Base-by-base conservation (phyloP, 2,797 vertebrate genomes). In the Acipenser oxyrinchus region DNA sequence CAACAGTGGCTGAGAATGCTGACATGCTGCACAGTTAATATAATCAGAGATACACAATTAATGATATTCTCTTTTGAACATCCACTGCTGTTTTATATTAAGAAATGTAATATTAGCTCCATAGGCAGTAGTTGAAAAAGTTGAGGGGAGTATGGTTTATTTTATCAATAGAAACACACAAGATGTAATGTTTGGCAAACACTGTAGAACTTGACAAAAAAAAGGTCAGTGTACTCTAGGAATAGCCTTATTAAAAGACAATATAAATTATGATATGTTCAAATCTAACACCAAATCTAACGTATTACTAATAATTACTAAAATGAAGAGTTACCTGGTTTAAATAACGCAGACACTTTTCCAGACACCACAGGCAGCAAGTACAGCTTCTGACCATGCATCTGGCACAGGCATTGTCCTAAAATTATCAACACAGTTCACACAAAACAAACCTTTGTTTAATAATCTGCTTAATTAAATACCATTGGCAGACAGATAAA, bases 311-410 rank as follows among this genome's bases (percentile, higher is more conserved):
- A 37, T 37, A 37, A 37, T 37, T 37, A 37, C 4, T 37, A 37
- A 37, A 37, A 37, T 37, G 37, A 37, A 37, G 37, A 37, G 4
- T 68, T 66, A 70, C 90, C 88, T 90, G 87, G 73, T 82, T 81
- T 68, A 88, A 77, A 60, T 15, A 78, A 59, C 11, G 62, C 63
- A 88, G 75, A 69, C 72, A 75, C 62, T 70, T 78, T 74, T 76
- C 74, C n/a, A 84, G 78, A 74, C 81, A 78, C 71, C 77, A 77
- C 70, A 80, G 69, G 49, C 79, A 83, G 77, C 78, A 75, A 74
- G 59, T 77, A 72, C 84, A 86, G 78, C 80, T 77, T n/a, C 67
- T 79, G 68, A 73, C 72, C 6, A 67, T 37, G 51, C 18, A 75
- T 59, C 73, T 79, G 6, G 78, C 72, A 75, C 74, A 84, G 0